Evolutionary conservation across 2,797 vertebrate genomes (phyloP), one percentile per base, ranked within the genome.

Genomic region (Argyrosomus regius): DNA sequence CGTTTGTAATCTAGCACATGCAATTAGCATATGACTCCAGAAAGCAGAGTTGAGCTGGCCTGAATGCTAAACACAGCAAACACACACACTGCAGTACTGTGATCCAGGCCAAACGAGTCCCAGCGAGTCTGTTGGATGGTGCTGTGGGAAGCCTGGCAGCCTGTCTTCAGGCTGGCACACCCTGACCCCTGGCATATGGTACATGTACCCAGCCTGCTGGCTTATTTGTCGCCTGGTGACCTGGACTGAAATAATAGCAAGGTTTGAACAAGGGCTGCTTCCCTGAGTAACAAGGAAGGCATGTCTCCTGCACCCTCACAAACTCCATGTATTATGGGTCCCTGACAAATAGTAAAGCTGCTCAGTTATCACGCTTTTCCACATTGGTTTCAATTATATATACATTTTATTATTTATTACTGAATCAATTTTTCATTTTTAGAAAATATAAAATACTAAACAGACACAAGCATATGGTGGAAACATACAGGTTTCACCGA

Each of bases 111-210:
- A 81, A 66, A 66, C 45, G 63, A 41, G 65, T 80, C 85, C 86
- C 83, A 73, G 61, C 76, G 75, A 79, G 67, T 86, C 52, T 82
- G 82, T 69, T 84, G 91, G 83, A 85, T 61, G 71, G 50, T 80
- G 81, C 77, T 76, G 63, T 80, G 82, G 85, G 85, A 84, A 81
- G 76, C 83, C 86, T 94, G 91, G 91, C 92, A 92, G 85, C 60
- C 48, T 72, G 35, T 87, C 64, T 73, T 57, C 72, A 75, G 86
- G 87, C 91, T 93, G 91, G 92, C 88, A 85, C 73, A 71, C 87
- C 63, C 84, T 88, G 91, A 94, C 90, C 91, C 81, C 89, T 81
- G 91, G 88, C 94, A 95, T 95, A 95, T 93, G 94, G 90, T 88
- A 20, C 81, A 88, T 90, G 91, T 87, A 85, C 82, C 85, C 83